phyloP scores from a whole-genome alignment of 2,888 invertebrate species.

The Chromoteleia sp. region DNA sequence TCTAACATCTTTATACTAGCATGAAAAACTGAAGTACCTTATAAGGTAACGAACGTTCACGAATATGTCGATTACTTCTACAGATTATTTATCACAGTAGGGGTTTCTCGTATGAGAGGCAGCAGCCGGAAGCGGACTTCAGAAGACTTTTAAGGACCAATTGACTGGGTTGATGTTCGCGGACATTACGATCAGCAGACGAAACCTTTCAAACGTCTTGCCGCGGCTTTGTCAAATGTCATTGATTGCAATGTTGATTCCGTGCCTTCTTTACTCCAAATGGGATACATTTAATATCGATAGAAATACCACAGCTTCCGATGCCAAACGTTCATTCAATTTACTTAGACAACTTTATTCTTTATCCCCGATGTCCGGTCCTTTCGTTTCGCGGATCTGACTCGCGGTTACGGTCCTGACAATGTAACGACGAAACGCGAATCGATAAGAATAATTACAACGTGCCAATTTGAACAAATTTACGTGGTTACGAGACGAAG shows the following conservation, averaged over 20 bases:
- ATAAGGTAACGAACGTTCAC: constrained; percentile 5
- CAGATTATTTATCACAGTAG: constrained; percentile 36
- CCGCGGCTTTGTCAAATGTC: constrained; percentile 12
- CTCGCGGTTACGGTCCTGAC: too few species aligned
- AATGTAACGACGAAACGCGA: too few species aligned
- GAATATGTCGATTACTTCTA: constrained; percentile 2
- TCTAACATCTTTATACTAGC: background rate
- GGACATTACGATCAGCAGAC: background rate
- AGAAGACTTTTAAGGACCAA: background rate
- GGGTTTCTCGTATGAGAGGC: constrained; percentile 23
- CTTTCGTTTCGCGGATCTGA: too few species aligned
- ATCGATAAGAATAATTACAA: constrained; percentile 4
- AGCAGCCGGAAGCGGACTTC: constrained; percentile 33
- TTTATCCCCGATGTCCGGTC: too few species aligned
- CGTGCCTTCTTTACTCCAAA: background rate
- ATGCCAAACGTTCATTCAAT: too few species aligned
- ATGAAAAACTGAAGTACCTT: constrained; percentile 10
- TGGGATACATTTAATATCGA: too few species aligned
- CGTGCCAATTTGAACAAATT: background rate
- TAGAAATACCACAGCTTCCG: too few species aligned
- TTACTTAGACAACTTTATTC: too few species aligned
- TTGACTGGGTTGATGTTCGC: background rate
- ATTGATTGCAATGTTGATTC: constrained; percentile 11
- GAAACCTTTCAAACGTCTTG: background rate
- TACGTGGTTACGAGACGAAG: constrained; percentile 22